Base-by-base conservation (phyloP, 2,113 vertebrate genomes). In the Lipotes vexillifer region DNA sequence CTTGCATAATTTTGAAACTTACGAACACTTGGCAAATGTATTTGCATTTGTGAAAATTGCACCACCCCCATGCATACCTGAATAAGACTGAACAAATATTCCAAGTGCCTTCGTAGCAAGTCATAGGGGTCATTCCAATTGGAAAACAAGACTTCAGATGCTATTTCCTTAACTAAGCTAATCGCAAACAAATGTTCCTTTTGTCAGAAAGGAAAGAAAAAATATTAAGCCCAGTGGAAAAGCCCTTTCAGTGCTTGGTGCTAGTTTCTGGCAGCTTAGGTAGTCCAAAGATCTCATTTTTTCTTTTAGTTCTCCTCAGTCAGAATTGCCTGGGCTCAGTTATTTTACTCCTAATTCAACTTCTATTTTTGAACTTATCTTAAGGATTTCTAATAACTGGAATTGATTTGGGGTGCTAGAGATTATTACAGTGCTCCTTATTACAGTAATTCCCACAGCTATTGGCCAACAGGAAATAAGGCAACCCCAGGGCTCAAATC, bases 111-210 rank as follows among this genome's bases (percentile, higher is more conserved):
- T 98, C 95, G 55, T 36, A 72, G n/a, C 0, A 20, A 95, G 89
- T 96, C 97, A 97, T 46, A 69, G 80, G 95, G 97, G 97, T 98
- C 98, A 98, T 93, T 97, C 52, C 91, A 98, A 90, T 90, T 46
- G 83, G 98, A 98, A 98, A 98, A 96, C 44, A 98, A 94, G 94
- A 96, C 63, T 98, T 98, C 97, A 98, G 66, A 98, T 97, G 96
- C 91, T 93, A 98, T 99, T 98, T 98, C 97, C 96, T 97, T 95
- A 97, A 1, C 0, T 96, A 98, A 97, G 74, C 77, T 98, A 98
- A 98, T 97, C 98, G 33, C 85, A 98, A 96, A 97, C 98, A 98
- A 98, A 97, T 98, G 98, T 66, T 96, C 91, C 61, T 93, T 96
- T 97, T 83, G 92, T 96, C 94, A 97, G 97, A 95, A 94, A 38